A percentile compares a stretch with the other conserved stretches of the same genome.
These are phyloP conservation scores for Wasmannia auropunctata DNA, from an alignment of 1,140 invertebrate genomes.

Conservation along the genomic window DNA sequence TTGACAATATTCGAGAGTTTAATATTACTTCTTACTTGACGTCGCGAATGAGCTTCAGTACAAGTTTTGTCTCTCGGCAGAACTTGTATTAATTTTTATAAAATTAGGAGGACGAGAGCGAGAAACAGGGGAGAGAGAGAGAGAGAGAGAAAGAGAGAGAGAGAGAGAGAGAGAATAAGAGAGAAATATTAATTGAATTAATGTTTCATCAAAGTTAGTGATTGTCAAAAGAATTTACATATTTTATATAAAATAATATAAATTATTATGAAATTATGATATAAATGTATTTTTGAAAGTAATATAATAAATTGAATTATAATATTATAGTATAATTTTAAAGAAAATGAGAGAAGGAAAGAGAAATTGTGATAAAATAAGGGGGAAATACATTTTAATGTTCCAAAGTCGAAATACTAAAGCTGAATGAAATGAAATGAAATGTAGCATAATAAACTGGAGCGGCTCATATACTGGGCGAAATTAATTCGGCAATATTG, in stretches of 20 bases:
- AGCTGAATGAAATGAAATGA: constrained; percentile 7
- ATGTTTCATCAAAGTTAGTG: neutral
- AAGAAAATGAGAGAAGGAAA: neutral
- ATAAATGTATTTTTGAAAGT: neutral
- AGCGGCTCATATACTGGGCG: neutral
- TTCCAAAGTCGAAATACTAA: neutral
- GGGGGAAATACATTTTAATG: neutral
- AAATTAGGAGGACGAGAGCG: neutral
- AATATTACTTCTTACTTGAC: constrained; percentile 1
- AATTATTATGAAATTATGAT: neutral
- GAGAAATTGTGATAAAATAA: neutral
- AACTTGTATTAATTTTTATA: constrained; percentile 23
- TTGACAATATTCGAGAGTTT: constrained; percentile 10
- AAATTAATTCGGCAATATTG: constrained; percentile 51
- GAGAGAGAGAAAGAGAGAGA: neutral
- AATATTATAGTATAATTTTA: neutral
- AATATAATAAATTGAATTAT: neutral
- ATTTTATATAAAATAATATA: neutral
- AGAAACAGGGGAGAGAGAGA: neutral
- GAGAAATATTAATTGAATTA: neutral
- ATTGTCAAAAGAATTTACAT: neutral
- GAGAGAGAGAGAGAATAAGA: neutral
- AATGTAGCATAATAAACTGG: constrained; percentile 38
- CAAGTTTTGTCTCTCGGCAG: neutral
- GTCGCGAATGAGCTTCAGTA: neutral